Conservation (phyloP, 1,140 invertebrate genomes). For the Dendroctonus ponderosae region DNA sequence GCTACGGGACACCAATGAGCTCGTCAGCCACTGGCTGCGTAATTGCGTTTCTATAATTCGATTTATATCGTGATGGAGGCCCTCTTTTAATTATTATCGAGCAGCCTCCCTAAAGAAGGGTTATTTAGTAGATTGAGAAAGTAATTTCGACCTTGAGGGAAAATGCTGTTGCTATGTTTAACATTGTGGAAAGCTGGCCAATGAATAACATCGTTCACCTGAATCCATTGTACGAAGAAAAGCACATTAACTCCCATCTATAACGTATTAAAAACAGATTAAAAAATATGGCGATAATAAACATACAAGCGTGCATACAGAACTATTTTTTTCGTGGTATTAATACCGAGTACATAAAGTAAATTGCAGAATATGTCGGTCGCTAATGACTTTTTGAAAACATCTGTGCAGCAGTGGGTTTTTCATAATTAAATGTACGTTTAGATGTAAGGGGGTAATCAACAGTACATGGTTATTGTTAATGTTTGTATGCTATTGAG, state of each 20-base stretch:
- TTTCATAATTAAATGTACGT: background rate
- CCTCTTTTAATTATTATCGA: slow-evolving; percentile 12
- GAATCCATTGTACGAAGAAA: background rate
- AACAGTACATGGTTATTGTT: no score
- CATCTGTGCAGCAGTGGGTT: slow-evolving; percentile 8
- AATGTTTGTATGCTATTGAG: no score
- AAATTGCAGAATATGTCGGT: slow-evolving; percentile 23
- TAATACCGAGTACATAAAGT: slow-evolving; percentile 16
- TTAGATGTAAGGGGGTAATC: no score
- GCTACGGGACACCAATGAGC: slow-evolving; percentile 17
- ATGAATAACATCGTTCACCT: background rate
- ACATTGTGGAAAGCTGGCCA: background rate
- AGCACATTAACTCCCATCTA: slow-evolving; percentile 9
- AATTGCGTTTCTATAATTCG: slow-evolving; percentile 29
- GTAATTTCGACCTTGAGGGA: background rate
- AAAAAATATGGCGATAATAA: slow-evolving; percentile 14
- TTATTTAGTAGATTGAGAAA: slow-evolving; percentile 2
- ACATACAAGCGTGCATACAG: slow-evolving; percentile 13
- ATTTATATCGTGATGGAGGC: slow-evolving; percentile 18
- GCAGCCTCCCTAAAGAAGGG: slow-evolving; percentile 1
- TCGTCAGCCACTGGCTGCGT: slow-evolving; percentile 20
- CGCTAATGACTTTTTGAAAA: slow-evolving; percentile 15
- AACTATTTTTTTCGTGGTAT: slow-evolving; percentile 1
- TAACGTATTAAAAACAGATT: slow-evolving; percentile 23
- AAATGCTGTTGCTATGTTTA: background rate